Evolutionary conservation across 2,113 vertebrate species (phyloP).

Genomic region (Odobenus rosmarus): DNA sequence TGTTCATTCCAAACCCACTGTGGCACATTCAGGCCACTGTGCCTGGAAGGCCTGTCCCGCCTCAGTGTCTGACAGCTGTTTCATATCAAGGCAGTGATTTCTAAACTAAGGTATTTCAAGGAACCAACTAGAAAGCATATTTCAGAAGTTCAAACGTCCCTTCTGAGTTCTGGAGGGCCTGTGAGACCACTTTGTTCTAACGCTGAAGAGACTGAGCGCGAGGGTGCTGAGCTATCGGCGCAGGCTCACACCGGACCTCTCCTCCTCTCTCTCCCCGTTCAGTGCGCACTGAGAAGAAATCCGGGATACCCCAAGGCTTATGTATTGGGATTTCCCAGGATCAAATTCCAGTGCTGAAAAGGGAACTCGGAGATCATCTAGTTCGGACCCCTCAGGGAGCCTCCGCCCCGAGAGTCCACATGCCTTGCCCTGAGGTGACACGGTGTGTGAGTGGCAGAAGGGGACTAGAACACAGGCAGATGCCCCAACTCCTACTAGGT

Average conservation of each 20-base stretch:
- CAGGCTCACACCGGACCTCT: rapidly evolving
- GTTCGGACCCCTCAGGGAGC: not conserved
- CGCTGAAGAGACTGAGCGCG: not conserved
- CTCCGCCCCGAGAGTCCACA: not conserved
- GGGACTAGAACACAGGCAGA: not conserved
- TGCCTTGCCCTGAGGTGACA: not conserved
- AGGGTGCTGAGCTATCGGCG: not conserved
- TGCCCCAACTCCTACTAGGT: not conserved
- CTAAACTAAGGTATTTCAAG: not conserved
- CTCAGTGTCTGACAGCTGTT: not conserved
- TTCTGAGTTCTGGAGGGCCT: not conserved
- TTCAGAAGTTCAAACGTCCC: not conserved
- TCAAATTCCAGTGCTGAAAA: not conserved
- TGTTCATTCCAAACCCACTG: not conserved
- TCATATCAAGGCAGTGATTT: not conserved
- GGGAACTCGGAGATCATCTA: not conserved
- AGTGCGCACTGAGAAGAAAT: not conserved
- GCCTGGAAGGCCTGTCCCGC: not conserved
- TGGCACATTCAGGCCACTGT: not conserved
- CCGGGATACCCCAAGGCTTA: not conserved
- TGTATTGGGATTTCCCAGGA: not conserved
- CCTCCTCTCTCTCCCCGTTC: too few species aligned
- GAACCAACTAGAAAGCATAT: not conserved
- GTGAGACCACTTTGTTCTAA: not conserved
- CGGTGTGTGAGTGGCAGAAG: not conserved